Base-by-base conservation (phyloP, 2,797 vertebrate species). In the Phylloscopus collybita region DNA sequence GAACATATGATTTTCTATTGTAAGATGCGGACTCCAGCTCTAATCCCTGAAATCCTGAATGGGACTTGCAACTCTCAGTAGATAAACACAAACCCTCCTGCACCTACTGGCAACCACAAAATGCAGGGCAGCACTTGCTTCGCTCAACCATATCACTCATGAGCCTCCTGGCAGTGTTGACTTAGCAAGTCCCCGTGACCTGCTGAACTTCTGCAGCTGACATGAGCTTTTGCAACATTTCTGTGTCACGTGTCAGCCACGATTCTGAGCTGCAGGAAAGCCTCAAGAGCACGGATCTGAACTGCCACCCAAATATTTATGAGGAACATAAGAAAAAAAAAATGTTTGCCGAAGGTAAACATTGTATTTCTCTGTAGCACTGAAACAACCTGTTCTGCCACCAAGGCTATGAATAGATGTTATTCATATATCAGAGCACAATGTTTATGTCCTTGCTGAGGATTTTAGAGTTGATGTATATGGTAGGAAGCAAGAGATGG, bases 131-230 rank as follows among this genome's bases (percentile, higher is more conserved):
- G 88, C 82, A 15, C 62, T 86, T 87, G 29, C 29, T 84, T 67
- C 3, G 1, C 74, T 93, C n/a, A 73, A 85, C 75, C 44, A 19
- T 70, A 72, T 13, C 79, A 10, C 69, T 38, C 27, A 1, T 70
- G 84, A 88, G 54, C 51, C 74, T 95, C 93, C 80, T 82, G 45
- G 50, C 64, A 44, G 25, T 40, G 86, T 81, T 92, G 88, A 83
- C 60, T 90, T 80, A 84, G 66, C 50, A 61, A 69, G 87, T 91
- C 83, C 87, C 45, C 3, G 5, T 80, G 88, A 91, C 90, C 85
- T 80, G 89, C 84, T 80, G 93, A 94, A 86, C 54, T 84, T 88
- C 81, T 92, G 85, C 80, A 86, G 91, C 88, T 78, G 72, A 82
- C 73, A 76, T 5, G 18, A 92, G 80, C 88, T 81, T 53, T 95